Percentiles rank a stretch among this genome's conserved stretches.
Evolutionary conservation across 2,888 invertebrate species (phyloP).

Genomic region (Calameuta idolon): DNA sequence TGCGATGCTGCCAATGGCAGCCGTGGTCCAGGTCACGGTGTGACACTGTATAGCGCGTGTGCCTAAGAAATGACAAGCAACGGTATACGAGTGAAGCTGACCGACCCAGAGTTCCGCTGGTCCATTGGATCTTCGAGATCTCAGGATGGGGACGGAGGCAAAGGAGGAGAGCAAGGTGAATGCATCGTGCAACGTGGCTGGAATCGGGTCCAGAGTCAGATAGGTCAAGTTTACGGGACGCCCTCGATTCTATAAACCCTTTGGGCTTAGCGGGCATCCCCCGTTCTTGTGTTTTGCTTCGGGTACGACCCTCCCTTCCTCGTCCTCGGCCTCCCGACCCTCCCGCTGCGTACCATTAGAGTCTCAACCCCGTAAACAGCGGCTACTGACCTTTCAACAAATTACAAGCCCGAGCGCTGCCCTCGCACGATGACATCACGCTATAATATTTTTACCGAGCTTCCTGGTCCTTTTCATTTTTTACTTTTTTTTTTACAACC

Average conservation of each 20-base stretch:
- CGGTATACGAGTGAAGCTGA: neutral
- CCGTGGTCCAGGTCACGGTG: neutral
- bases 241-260: slow-evolving; percentile 60
- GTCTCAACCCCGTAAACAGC: slow-evolving; percentile 40
- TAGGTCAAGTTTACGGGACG: slow-evolving; percentile 61
- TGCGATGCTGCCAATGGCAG: neutral
- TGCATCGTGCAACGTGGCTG: neutral
- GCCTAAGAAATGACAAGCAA: too few species aligned
- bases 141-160: neutral
- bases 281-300: slow-evolving; percentile 52
- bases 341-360: slow-evolving; percentile 49
- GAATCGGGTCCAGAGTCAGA: slow-evolving; percentile 31
- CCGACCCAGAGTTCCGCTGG: neutral
- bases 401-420: slow-evolving; percentile 21
- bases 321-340: slow-evolving; percentile 41
- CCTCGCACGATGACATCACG: slow-evolving; percentile 10
- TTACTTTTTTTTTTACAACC: slow-evolving; percentile 23
- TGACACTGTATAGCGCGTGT: too few species aligned
- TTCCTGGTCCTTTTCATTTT: slow-evolving; percentile 18
- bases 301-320: slow-evolving; percentile 32
- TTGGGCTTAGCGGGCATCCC: slow-evolving; percentile 58
- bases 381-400: slow-evolving; percentile 48
- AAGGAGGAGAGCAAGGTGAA: neutral
- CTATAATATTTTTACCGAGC: slow-evolving; percentile 23
- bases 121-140: neutral